Base-by-base conservation (phyloP, 35 echinoderm and acorn worm species). In the Holothuria glaberrima region DNA sequence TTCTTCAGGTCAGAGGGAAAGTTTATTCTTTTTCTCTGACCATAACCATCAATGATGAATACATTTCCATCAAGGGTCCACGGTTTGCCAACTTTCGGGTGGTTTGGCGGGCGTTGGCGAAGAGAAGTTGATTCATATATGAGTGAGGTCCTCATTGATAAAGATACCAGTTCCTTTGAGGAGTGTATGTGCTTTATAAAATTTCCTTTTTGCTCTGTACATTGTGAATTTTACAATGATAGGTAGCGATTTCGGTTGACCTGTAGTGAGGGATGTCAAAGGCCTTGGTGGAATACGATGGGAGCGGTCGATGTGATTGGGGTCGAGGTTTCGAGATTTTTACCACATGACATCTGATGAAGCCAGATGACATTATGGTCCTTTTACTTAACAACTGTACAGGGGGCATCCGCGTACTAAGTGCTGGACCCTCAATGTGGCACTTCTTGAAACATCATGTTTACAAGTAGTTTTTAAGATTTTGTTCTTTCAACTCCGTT, bases 31-130 rank as follows among this genome's bases (percentile, higher is more conserved):
- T 65, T 65, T 28, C 61, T 65, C 17, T 65, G 61, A n/a, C 61
- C 6, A 65, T 4, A 65, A n/a, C 4, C 16, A 16, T 65, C 61
- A 65, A 65, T 65, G 16, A 65, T 17, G 16, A 65, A 65, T 6
- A 65, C 61, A 5, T 65, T 65, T 21, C 61, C 61, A 65, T 65
- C 61, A n/a, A 65, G 61, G 19, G 61, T 65, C 61, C 61, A 65
- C 19, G 61, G 17, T 28, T 65, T 65, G 16, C 3, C 17, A 6
- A 65, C 61, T 28, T 65, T 65, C 16, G 4, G 61, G 61, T 65
- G 61, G 17, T n/a, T n/a, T 17, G 19, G 61, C 61, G 61, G 27
- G 19, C 61, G 17, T 28, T 65, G 4, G 61, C 61, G 16, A 65
- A 65, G 5, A 65, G 61, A 65, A 65, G 61, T 65, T 65, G 20